Conservation (phyloP, 1,140 invertebrate genomes). For the Trichonephila inaurata region DNA sequence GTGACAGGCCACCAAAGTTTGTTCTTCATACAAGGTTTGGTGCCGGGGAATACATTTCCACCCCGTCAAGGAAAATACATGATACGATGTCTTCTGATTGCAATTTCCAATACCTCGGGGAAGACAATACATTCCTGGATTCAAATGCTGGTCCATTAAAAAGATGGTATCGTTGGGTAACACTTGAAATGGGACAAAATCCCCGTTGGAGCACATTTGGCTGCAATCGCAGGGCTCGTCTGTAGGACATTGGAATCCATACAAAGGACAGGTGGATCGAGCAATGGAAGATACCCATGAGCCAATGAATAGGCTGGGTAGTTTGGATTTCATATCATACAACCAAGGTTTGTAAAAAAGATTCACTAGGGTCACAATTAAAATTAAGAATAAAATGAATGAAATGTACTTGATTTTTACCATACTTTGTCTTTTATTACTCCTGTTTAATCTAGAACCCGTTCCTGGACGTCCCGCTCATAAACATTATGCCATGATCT, state of each 20-base stretch:
- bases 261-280: too few relatives aligned
- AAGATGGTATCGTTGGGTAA: not conserved
- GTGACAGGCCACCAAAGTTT: not conserved
- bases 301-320: not conserved
- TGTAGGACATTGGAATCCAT: too few relatives aligned
- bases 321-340: not conserved
- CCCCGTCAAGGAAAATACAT: conserved; percentile 11
- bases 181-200: conserved; percentile 1
- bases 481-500: not conserved
- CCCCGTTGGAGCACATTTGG: not conserved
- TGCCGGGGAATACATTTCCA: not conserved
- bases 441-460: not conserved
- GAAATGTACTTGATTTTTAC: not conserved
- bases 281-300: too few relatives aligned
- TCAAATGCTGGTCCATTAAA: not conserved
- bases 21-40: not conserved
- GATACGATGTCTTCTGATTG: not conserved
- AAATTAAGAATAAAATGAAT: not conserved
- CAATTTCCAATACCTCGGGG: not conserved
- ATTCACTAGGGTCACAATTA: not conserved
- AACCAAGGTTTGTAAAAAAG: conserved; percentile 11
- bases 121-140: conserved; percentile 14
- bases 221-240: too few relatives aligned
- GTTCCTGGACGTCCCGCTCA: not conserved
- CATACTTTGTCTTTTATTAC: conserved; percentile 20